Conservation (phyloP, 1,140 invertebrate species). For the Campoletis sonorensis region DNA sequence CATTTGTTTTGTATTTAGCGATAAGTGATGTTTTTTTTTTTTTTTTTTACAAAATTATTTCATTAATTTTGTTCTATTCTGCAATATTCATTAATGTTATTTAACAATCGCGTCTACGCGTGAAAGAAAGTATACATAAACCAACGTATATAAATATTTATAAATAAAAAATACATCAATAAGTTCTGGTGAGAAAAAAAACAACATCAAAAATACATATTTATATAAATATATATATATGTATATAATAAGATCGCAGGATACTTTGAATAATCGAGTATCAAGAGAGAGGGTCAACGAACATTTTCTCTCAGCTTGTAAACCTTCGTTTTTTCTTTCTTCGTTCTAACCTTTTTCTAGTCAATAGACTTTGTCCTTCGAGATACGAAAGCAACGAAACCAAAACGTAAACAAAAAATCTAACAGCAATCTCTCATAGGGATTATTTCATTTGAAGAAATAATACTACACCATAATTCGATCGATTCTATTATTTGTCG, state of each 20-base stretch:
- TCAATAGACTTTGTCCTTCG: too few species aligned
- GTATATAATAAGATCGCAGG: constrained; percentile 14
- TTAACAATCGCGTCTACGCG: constrained; percentile 55
- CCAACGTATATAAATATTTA: constrained; percentile 23
- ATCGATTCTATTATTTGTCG: too few species aligned
- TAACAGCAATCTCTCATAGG: too few species aligned
- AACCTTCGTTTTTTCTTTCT: too few species aligned
- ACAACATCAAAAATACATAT: too few species aligned
- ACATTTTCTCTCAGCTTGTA: too few species aligned
- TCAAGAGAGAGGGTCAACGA: constrained; percentile 1
- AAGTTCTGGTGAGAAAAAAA: constrained; percentile 23
- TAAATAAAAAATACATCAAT: constrained; percentile 38
- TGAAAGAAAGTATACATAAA: constrained; percentile 58
- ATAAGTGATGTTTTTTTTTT: constrained; percentile 30
- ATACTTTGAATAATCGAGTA: constrained; percentile 15
- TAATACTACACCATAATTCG: too few species aligned
- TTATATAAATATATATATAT: constrained; percentile 24
- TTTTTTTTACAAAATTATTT: constrained; percentile 12
- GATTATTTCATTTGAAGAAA: too few species aligned
- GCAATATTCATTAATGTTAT: constrained; percentile 16
- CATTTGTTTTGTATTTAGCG: constrained; percentile 51
- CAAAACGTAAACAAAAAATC: too few species aligned
- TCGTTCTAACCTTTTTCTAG: too few species aligned
- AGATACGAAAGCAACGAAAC: too few species aligned
- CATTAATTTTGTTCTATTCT: not conserved